Evolutionary conservation across 1,140 invertebrate species (phyloP).

Genomic region (Pseudomyrmex dendroicus): DNA sequence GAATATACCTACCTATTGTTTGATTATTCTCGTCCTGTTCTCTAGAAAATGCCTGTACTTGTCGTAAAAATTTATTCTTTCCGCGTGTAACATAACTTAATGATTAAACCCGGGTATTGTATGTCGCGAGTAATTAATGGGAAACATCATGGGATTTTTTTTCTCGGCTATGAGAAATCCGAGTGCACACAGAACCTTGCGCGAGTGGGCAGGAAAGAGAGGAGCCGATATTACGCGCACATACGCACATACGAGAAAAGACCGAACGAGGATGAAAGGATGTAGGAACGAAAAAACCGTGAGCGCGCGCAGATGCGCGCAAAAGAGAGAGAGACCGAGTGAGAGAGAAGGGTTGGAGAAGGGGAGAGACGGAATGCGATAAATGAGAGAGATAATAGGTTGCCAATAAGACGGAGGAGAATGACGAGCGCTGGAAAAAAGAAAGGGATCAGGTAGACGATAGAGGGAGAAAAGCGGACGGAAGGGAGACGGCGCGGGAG

Average conservation of each 20-base stretch:
- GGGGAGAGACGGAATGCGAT: conserved; percentile 51
- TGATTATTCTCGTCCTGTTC: too few species aligned
- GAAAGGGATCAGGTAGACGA: conserved; percentile 15
- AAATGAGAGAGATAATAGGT: conserved; percentile 68
- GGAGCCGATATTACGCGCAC: conserved; percentile 13
- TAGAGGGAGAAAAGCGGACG: conserved; percentile 39
- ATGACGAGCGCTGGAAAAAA: conserved; percentile 49
- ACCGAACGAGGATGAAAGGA: conserved; percentile 2
- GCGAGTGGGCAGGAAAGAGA: not conserved
- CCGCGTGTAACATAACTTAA: not conserved
- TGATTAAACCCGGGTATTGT: not conserved
- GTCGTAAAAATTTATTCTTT: not conserved
- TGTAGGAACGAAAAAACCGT: not conserved
- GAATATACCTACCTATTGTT: too few species aligned
- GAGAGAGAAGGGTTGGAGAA: not conserved
- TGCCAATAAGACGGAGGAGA: conserved; percentile 38
- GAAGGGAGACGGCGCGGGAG: conserved; percentile 45
- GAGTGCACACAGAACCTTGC: conserved; percentile 16
- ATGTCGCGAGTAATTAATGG: conserved; percentile 40
- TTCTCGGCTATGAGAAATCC: conserved; percentile 10
- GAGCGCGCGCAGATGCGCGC: not conserved
- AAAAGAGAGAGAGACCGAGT: not conserved
- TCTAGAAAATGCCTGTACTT: too few species aligned
- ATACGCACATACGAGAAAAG: not conserved
- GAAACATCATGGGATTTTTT: conserved; percentile 53